phyloP scores from a whole-genome alignment of 2,113 vertebrate species.

The Tricholaema leucomelas region DNA sequence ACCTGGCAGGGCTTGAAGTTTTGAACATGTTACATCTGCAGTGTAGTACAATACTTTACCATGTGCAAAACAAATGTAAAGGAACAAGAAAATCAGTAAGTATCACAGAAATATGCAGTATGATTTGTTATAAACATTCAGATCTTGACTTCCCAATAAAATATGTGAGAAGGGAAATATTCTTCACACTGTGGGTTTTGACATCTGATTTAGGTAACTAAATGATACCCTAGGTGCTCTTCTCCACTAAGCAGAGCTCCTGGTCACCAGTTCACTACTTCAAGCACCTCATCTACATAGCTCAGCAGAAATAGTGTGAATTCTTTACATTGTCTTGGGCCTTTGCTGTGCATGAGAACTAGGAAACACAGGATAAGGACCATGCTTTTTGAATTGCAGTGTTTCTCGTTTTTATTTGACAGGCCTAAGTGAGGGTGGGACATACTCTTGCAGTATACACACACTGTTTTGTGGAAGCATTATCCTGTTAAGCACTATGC shows the following conservation, averaged over 20 bases:
- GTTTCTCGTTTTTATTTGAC: neutral
- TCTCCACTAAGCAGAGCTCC: slow-evolving; percentile 4
- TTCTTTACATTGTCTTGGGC: slow-evolving; percentile 1
- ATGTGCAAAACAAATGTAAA: slow-evolving; percentile 31
- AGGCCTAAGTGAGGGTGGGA: neutral
- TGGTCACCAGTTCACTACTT: slow-evolving; percentile 2
- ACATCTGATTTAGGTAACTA: neutral
- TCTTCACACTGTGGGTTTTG: neutral
- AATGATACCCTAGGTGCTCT: neutral
- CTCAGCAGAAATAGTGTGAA: slow-evolving; percentile 38
- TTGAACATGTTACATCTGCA: slow-evolving; percentile 6
- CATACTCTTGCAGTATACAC: neutral
- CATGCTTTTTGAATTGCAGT: neutral
- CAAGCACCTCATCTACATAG: slow-evolving; percentile 49
- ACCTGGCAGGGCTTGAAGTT: slow-evolving; percentile 19
- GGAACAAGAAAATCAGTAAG: slow-evolving; percentile 17
- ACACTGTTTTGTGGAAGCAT: neutral
- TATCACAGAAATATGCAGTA: neutral
- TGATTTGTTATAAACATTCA: neutral
- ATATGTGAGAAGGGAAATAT: neutral
- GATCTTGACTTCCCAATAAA: slow-evolving; percentile 12
- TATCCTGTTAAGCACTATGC: neutral
- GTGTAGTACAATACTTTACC: neutral
- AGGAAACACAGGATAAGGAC: neutral
- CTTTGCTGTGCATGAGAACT: neutral